Conservation (phyloP, 2,888 invertebrate species). For the Chorisops tibialis region DNA sequence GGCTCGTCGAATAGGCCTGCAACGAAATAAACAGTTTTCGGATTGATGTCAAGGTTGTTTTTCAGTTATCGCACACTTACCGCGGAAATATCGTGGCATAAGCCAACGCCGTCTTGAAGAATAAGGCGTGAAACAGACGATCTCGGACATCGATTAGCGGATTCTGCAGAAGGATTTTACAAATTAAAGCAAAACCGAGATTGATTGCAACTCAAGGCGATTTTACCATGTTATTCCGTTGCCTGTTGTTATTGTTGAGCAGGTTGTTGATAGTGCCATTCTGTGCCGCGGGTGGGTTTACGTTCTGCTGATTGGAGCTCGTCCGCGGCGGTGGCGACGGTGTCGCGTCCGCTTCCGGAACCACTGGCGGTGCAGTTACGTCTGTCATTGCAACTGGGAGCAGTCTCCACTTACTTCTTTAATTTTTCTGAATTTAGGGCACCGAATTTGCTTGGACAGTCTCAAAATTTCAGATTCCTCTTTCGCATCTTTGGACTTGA, state of each 20-base stretch:
- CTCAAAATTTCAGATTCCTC: background rate
- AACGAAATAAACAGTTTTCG: slow-evolving; percentile 10
- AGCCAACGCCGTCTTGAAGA: slow-evolving; percentile 85
- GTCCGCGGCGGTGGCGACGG: background rate
- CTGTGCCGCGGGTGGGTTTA: slow-evolving; percentile 25
- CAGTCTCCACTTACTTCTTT: no score
- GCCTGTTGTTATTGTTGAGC: slow-evolving; percentile 10
- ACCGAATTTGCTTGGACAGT: background rate
- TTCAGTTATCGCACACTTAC: slow-evolving; percentile 50
- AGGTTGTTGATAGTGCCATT: slow-evolving; percentile 21
- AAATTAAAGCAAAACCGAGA: no score
- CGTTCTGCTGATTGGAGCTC: background rate
- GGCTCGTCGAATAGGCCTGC: slow-evolving; percentile 44
- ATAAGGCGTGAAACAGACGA: slow-evolving; percentile 89
- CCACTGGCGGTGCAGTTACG: background rate
- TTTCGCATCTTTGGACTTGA: slow-evolving; percentile 13
- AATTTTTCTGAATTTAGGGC: background rate
- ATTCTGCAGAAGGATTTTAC: slow-evolving; percentile 62
- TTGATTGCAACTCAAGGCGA: no score
- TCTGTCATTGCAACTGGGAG: background rate
- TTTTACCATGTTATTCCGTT: slow-evolving; percentile 19
- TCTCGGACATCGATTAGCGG: slow-evolving; percentile 83
- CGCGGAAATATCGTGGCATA: slow-evolving; percentile 90
- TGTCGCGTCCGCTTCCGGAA: background rate
- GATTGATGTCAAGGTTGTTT: background rate